These are phyloP conservation scores for Enteromius anoplus DNA, from an alignment of 2,797 vertebrate genomes.

Conservation along the genomic window DNA sequence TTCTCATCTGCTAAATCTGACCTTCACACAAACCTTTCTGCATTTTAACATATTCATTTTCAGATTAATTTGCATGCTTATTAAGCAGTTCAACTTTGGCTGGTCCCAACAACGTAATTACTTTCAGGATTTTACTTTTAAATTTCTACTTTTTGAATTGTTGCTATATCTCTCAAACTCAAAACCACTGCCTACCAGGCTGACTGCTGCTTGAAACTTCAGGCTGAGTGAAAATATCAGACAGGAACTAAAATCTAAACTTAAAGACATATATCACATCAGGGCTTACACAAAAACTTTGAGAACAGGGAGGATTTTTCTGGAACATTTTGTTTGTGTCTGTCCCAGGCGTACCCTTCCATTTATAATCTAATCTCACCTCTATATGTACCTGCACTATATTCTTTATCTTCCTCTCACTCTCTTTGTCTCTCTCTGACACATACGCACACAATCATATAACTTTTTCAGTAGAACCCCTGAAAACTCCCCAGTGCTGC, in stretches of 20 bases:
- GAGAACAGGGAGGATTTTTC: slow-evolving; percentile 8
- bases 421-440: slow-evolving; percentile 31
- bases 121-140: background rate
- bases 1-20: slow-evolving; percentile 3
- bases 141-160: background rate
- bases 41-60: background rate
- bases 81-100: background rate
- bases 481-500: slow-evolving; percentile 40
- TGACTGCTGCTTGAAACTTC: slow-evolving; percentile 32
- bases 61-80: background rate
- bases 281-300: slow-evolving; percentile 34
- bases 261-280: slow-evolving; percentile 26
- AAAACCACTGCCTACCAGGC: slow-evolving; percentile 33
- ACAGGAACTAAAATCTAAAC: slow-evolving; percentile 37
- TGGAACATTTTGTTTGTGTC: slow-evolving; percentile 36
- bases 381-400: slow-evolving; percentile 39
- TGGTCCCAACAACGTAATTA: background rate
- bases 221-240: slow-evolving; percentile 2
- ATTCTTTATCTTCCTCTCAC: slow-evolving; percentile 36
- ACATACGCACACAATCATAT: slow-evolving; percentile 30
- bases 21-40: slow-evolving; percentile 5
- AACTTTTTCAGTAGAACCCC: slow-evolving; percentile 23
- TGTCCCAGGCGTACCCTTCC: slow-evolving; percentile 20
- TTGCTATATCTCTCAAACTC: background rate
- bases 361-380: slow-evolving; percentile 38